phyloP scores from a whole-genome alignment of 2,888 invertebrate genomes.

The Zootermopsis nevadensis region DNA sequence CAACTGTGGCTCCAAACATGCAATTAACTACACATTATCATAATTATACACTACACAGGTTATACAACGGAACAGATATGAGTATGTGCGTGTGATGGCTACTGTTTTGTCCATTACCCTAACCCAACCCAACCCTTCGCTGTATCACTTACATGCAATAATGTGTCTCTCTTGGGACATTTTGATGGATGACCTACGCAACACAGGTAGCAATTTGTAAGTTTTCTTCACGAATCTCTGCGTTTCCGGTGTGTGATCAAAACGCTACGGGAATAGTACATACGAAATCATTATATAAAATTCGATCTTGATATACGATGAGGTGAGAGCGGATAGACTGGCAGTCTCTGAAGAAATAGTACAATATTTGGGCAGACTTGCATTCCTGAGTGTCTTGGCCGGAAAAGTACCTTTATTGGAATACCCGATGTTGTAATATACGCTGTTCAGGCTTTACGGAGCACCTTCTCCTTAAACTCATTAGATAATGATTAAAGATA shows the following conservation, averaged over 20 bases:
- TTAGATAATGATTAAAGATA: too few relatives aligned
- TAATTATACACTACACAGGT: conserved; percentile 20
- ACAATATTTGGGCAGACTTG: too few relatives aligned
- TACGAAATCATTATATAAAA: neutral
- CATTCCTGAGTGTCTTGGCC: too few relatives aligned
- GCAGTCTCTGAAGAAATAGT: too few relatives aligned
- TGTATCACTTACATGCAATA: neutral
- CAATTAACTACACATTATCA: conserved; percentile 38
- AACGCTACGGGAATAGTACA: neutral
- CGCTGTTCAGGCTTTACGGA: too few relatives aligned
- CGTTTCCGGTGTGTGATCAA: neutral
- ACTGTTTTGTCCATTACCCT: neutral
- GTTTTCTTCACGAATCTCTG: conserved; percentile 34
- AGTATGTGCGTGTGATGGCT: neutral
- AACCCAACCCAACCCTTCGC: conserved; percentile 1
- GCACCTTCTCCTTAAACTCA: too few relatives aligned
- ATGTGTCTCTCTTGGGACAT: neutral
- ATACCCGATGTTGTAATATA: too few relatives aligned
- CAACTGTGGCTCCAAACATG: conserved; percentile 2
- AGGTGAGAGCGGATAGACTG: too few relatives aligned
- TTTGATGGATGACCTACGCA: conserved; percentile 26
- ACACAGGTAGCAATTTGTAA: conserved; percentile 35
- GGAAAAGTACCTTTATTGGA: too few relatives aligned
- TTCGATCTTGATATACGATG: too few relatives aligned
- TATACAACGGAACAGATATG: conserved; percentile 12